These are phyloP conservation scores for Silurus aristotelis DNA, from an alignment of 2,797 vertebrate genomes.

Conservation along the genomic window DNA sequence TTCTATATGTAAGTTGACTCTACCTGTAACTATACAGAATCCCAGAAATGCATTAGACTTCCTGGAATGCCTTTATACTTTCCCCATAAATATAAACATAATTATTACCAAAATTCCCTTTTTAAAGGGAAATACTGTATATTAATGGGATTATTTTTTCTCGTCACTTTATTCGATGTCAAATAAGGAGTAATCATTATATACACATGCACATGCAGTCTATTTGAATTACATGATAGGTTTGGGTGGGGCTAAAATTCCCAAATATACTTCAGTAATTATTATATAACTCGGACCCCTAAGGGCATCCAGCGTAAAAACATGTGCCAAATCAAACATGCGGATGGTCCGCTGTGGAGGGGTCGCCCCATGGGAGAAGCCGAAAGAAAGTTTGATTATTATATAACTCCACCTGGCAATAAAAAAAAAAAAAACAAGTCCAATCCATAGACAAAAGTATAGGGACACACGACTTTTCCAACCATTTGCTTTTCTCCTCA, in stretches of 20 bases:
- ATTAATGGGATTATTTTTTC: neutral
- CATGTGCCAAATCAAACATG: no score
- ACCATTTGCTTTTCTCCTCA: no score
- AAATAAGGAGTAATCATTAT: neutral
- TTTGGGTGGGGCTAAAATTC: neutral
- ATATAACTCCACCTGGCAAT: neutral
- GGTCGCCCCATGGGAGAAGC: no score
- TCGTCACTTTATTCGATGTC: neutral
- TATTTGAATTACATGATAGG: neutral
- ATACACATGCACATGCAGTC: neutral
- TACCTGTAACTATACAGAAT: neutral
- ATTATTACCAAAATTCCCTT: neutral
- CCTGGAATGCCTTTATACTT: neutral
- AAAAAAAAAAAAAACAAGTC: neutral
- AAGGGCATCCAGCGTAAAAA: no score
- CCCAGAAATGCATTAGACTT: neutral
- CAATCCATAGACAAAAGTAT: neutral
- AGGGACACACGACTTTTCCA: no score
- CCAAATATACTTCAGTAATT: neutral
- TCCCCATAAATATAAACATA: neutral
- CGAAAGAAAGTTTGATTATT: neutral
- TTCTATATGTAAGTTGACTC: neutral
- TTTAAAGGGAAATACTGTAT: neutral
- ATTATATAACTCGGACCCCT: neutral
- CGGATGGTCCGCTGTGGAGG: no score